A percentile compares a stretch with the other conserved stretches of the same genome.
phyloP scores from a whole-genome alignment of 2,113 vertebrate genomes.

The Hyperopisus bebe region DNA sequence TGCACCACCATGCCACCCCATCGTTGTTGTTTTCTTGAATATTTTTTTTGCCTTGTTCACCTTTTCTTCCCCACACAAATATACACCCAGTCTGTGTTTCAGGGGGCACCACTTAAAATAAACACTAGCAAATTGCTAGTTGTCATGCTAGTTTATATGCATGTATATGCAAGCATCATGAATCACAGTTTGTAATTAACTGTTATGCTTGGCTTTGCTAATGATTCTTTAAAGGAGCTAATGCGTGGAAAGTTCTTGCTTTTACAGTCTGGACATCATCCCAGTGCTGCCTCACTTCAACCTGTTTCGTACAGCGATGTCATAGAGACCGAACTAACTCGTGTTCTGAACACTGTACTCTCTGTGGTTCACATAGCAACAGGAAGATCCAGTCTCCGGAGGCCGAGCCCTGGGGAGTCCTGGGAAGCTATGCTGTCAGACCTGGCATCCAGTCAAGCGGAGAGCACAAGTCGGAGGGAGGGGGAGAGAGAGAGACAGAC shows the following conservation, averaged over 20 bases:
- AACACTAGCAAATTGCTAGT: not conserved
- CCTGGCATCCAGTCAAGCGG: not conserved
- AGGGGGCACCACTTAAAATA: not conserved
- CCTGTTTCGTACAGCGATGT: not conserved
- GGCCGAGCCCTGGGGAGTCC: not conserved
- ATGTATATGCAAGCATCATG: not conserved
- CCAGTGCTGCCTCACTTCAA: not conserved
- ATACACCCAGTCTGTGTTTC: not conserved
- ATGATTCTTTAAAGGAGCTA: not conserved
- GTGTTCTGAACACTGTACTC: not conserved
- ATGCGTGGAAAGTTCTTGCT: not conserved
- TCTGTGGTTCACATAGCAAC: constrained; percentile 12
- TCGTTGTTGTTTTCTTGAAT: not conserved
- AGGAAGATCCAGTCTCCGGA: not conserved
- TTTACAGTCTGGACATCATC: not conserved
- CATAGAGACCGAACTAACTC: not conserved
- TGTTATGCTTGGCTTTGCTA: not conserved
- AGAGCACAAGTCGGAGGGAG: not conserved
- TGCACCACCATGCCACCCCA: not conserved
- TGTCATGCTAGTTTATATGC: not conserved
- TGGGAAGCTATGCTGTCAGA: not conserved
- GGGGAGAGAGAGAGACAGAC: not conserved
- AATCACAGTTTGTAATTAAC: not conserved
- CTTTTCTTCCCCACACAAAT: not conserved
- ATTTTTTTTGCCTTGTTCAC: not conserved